Conservation (phyloP, 1,140 invertebrate genomes). For the Caenorhabditis latens region DNA sequence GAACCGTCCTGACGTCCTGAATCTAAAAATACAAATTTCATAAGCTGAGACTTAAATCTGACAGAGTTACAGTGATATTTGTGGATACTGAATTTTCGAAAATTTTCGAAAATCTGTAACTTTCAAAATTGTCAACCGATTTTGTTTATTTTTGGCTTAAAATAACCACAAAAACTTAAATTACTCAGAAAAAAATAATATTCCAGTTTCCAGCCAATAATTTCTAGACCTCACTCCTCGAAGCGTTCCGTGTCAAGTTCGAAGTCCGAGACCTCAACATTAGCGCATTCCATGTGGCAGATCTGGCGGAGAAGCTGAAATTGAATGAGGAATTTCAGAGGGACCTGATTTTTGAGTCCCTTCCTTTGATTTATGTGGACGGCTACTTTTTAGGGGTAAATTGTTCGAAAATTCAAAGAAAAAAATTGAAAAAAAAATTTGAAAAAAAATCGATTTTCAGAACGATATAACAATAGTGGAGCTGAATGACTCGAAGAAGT, state of each 20-base stretch:
- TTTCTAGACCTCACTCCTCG: conserved; percentile 16
- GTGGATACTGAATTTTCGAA: too few species aligned
- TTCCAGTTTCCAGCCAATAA: too few species aligned
- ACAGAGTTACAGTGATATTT: too few species aligned
- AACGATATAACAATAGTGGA: conserved; percentile 20
- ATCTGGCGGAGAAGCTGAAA: conserved; percentile 25
- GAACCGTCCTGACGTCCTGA: too few species aligned
- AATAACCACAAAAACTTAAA: too few species aligned
- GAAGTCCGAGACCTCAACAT: conserved; percentile 40
- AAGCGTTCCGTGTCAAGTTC: conserved; percentile 38
- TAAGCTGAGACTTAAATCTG: too few species aligned
- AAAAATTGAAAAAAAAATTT: too few species aligned
- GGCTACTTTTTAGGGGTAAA: conserved; percentile 23
- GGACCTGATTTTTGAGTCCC: conserved; percentile 16
- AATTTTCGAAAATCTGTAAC: too few species aligned
- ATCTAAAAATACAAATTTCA: too few species aligned
- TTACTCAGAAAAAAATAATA: too few species aligned
- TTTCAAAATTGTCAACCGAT: too few species aligned
- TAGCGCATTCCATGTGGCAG: conserved; percentile 4
- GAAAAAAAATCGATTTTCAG: conserved; percentile 9
- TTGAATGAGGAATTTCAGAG: conserved; percentile 29
- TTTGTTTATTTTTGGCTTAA: too few species aligned
- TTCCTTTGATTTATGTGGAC: conserved; percentile 31
- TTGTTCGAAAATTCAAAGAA: neutral
- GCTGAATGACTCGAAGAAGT: neutral